These are phyloP conservation scores for Ormyrus thymus DNA, from an alignment of 2,888 invertebrate species.

Conservation along the genomic window DNA sequence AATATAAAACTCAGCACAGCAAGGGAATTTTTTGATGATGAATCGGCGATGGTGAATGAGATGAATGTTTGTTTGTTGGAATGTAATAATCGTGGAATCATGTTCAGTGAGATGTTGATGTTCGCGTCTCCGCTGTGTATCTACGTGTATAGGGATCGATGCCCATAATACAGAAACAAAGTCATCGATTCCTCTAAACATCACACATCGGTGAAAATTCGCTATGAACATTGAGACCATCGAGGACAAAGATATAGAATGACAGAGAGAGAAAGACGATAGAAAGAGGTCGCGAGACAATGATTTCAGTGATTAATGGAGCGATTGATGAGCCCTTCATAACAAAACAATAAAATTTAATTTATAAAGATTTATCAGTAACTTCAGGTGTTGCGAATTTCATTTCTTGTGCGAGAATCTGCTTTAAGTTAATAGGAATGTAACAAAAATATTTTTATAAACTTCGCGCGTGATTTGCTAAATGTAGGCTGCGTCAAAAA, in stretches of 20 bases:
- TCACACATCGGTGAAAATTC: conserved; percentile 47
- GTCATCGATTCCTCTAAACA: conserved; percentile 36
- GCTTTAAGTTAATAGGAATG: not conserved
- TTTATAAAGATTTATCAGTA: no score
- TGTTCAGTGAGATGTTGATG: conserved; percentile 45
- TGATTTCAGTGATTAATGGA: conserved; percentile 3
- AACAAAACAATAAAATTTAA: not conserved
- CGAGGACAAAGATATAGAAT: conserved; percentile 36
- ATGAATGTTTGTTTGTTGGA: conserved; percentile 46
- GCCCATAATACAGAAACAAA: conserved; percentile 28
- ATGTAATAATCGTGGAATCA: conserved; percentile 40
- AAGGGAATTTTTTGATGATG: conserved; percentile 51
- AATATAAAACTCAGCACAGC: conserved; percentile 52
- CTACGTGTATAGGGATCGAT: conserved; percentile 46
- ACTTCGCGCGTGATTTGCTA: no score
- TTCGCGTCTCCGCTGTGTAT: conserved; percentile 39
- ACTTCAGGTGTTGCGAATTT: conserved; percentile 21
- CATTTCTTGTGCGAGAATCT: conserved; percentile 22
- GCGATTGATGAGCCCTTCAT: not conserved
- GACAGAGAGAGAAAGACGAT: not conserved
- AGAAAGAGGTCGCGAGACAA: conserved; percentile 4
- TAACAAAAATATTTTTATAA: not conserved
- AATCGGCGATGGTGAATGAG: conserved; percentile 22
- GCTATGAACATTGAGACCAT: conserved; percentile 51
- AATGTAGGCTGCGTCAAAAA: no score